Evolutionary conservation across 2,797 vertebrate genomes (phyloP).

Genomic region (Champsocephalus esox): DNA sequence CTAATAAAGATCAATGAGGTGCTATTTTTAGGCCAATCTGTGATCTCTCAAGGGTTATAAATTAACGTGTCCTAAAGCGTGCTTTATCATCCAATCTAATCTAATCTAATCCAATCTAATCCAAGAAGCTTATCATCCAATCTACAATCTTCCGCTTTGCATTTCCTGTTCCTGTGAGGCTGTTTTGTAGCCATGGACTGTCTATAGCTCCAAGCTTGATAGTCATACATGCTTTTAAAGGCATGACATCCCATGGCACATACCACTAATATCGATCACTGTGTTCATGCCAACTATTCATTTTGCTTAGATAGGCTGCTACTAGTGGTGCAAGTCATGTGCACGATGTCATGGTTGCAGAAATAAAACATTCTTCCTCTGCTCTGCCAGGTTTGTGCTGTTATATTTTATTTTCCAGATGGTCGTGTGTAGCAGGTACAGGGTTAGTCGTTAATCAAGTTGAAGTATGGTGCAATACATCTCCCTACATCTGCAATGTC

Average conservation of each 20-base stretch:
- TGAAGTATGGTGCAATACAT: too few species aligned
- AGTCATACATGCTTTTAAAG: conserved; percentile 4
- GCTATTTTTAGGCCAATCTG: background rate
- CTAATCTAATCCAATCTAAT: too few species aligned
- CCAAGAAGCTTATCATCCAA: conserved; percentile 37
- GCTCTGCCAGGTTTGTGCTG: too few species aligned
- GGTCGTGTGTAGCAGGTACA: background rate
- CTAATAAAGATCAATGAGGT: conserved; percentile 1
- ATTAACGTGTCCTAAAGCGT: background rate
- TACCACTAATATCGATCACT: too few species aligned
- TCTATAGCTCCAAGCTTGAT: background rate
- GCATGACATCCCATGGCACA: background rate
- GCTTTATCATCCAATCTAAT: conserved; percentile 39
- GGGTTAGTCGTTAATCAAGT: background rate
- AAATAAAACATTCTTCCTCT: background rate
- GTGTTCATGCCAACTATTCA: background rate
- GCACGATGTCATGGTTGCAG: background rate
- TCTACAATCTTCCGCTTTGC: conserved; percentile 22
- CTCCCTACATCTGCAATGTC: too few species aligned
- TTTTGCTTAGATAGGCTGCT: background rate
- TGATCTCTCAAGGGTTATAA: background rate
- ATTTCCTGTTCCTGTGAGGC: conserved; percentile 60
- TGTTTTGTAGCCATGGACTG: background rate
- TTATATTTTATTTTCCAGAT: background rate
- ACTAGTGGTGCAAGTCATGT: conserved; percentile 1